Conservation (phyloP, 2,888 invertebrate genomes). For the Scotopteryx bipunctaria region DNA sequence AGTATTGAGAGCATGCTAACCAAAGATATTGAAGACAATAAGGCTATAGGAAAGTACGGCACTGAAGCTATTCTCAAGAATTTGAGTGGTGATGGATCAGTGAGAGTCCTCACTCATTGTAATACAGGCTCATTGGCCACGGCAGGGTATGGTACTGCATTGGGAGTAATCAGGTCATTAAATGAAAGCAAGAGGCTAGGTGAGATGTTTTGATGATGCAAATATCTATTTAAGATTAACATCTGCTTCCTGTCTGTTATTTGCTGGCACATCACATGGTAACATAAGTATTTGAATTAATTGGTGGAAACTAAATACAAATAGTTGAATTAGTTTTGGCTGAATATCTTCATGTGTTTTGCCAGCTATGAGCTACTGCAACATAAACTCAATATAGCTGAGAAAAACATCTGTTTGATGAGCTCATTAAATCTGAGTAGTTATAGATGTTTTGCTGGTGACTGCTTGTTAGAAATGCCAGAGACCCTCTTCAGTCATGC, state of each 20-base stretch:
- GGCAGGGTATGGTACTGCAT: conserved; percentile 97
- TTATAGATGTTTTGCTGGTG: no score
- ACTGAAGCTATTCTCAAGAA: conserved; percentile 88
- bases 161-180: conserved; percentile 96
- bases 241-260: not conserved
- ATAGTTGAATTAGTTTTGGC: not conserved
- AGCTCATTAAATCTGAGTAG: no score
- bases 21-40: conserved; percentile 94
- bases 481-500: not conserved
- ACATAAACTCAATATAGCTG: no score
- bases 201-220: conserved; percentile 55
- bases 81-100: conserved; percentile 81
- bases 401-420: not conserved
- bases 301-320: not conserved
- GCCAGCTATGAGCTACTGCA: no score
- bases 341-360: no score
- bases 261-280: conserved; percentile 1
- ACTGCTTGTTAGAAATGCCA: no score
- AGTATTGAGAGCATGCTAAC: conserved; percentile 92
- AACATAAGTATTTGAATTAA: not conserved
- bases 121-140: conserved; percentile 99
- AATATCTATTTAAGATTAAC: conserved; percentile 1
- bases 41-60: conserved; percentile 92
- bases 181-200: conserved; percentile 88
- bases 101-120: conserved; percentile 96